These are phyloP conservation scores for Rhea pennata DNA, from an alignment of 2,113 vertebrate genomes.

Conservation along the genomic window DNA sequence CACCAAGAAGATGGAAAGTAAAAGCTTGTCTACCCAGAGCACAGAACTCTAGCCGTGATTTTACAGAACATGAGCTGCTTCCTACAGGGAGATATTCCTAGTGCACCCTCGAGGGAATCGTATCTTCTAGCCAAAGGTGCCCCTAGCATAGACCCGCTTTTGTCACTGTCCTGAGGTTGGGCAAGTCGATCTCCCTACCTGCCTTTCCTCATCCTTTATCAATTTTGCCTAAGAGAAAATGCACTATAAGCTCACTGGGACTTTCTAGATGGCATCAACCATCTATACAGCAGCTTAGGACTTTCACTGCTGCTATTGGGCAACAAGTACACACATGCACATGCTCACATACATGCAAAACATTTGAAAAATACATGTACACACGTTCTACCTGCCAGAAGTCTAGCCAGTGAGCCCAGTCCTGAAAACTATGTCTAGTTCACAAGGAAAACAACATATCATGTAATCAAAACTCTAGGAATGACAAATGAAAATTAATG, in stretches of 20 bases:
- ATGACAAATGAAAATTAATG: background rate
- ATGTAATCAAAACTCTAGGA: background rate
- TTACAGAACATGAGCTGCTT: background rate
- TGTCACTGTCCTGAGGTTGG: background rate
- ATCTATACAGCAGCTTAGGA: background rate
- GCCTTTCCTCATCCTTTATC: background rate
- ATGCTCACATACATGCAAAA: background rate
- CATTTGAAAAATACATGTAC: background rate
- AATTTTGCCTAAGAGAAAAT: background rate
- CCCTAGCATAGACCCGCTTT: background rate
- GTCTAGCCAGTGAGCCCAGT: background rate
- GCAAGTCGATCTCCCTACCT: background rate
- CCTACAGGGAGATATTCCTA: background rate
- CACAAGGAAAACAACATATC: background rate
- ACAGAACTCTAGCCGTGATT: background rate
- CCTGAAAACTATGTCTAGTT: background rate
- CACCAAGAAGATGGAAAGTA: no score
- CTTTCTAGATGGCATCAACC: fast-evolving
- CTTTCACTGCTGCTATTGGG: background rate
- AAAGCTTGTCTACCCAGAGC: background rate
- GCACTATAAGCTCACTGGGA: fast-evolving
- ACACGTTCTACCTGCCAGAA: fast-evolving
- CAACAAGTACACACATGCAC: no score
- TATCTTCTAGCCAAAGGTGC: background rate
- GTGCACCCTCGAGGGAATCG: background rate